Percentiles rank a stretch among this genome's conserved stretches.
Evolutionary conservation across 2,888 invertebrate species (phyloP).

Genomic region (Nowickia ferox): DNA sequence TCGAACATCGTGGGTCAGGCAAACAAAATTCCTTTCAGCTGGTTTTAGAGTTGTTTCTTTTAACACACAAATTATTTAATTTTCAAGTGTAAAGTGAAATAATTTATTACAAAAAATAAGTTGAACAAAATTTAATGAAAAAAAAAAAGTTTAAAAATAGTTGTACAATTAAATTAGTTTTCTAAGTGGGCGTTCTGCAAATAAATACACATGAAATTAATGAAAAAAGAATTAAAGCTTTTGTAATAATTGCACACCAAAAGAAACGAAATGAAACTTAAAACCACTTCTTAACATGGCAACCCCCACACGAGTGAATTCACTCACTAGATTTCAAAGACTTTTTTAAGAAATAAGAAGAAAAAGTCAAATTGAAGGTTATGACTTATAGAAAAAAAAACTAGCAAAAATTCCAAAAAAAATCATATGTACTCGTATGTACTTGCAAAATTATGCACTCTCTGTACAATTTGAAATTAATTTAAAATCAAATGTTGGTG

Average conservation of each 20-base stretch:
- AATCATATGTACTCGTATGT: neutral
- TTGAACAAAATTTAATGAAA: neutral
- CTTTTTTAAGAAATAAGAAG: constrained; percentile 27
- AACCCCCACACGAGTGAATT: constrained; percentile 50
- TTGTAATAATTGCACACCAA: constrained; percentile 9
- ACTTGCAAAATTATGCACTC: constrained; percentile 9
- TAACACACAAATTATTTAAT: too few relatives aligned
- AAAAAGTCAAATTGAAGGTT: constrained; percentile 38
- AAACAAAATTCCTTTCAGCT: too few relatives aligned
- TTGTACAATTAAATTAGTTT: constrained; percentile 14
- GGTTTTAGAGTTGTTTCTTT: too few relatives aligned
- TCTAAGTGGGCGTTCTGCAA: constrained; percentile 35
- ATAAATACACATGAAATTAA: neutral
- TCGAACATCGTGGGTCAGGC: too few relatives aligned
- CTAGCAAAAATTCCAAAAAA: neutral
- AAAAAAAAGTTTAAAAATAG: neutral
- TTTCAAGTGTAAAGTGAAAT: too few relatives aligned
- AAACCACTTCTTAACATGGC: constrained; percentile 18
- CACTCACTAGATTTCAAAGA: constrained; percentile 10
- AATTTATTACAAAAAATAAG: neutral
- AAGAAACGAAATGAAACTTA: constrained; percentile 13
- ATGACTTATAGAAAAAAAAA: constrained; percentile 29
- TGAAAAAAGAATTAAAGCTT: constrained; percentile 2
- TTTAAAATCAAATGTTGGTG: constrained; percentile 44
- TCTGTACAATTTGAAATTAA: constrained; percentile 14